Base-by-base conservation (phyloP, 2,888 invertebrate species). In the Neocrepidodera transversa region DNA sequence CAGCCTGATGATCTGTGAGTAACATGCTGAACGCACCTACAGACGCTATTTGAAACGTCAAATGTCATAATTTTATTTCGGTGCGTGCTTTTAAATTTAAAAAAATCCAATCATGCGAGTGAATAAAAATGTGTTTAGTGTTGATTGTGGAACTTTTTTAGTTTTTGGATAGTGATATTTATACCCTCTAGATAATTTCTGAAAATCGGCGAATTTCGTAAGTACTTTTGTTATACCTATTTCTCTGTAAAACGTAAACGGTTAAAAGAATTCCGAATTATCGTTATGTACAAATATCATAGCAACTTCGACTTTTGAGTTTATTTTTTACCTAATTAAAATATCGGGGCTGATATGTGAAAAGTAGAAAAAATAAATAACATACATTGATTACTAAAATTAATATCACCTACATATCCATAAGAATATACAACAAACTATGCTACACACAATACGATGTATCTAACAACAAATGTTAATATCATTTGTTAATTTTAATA, bases 351-450 rank as follows among this genome's bases (percentile, higher is more conserved):
- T 64, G 70, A 70, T 70, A 70, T 70, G 70, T 70, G 62, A 58
- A 69, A 67, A 52, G 63, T 68, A 66, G 63, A 68, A 68, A 70
- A 62, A 69, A 68, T 68, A 68, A 69, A 60, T 65, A 64, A 62
- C 52, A 16, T 45, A 54, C 45, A 45, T 62, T n/a, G n/a, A n/a
- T n/a, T 43, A 64, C 58, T 56, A 61, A 63, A 62, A 63, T 56
- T 62, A 66, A 64, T 66, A 66, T 64, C 65, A 66, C 65, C 62
- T 62, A 63, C 43, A 32, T 48, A 58, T 60, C 23, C 17, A 45
- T 57, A 32, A 49, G 14, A 23, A 50, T 50, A 40, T 43, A 50
- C 17, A 50, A 45, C 35, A 23, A 50, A 54, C 56, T 57, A 49
- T 17, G 7, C 42, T 52, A 51, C 3, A 42, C 52, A 53, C 53